phyloP scores from a whole-genome alignment of 2,113 vertebrate species.

The Macquaria ambigua region DNA sequence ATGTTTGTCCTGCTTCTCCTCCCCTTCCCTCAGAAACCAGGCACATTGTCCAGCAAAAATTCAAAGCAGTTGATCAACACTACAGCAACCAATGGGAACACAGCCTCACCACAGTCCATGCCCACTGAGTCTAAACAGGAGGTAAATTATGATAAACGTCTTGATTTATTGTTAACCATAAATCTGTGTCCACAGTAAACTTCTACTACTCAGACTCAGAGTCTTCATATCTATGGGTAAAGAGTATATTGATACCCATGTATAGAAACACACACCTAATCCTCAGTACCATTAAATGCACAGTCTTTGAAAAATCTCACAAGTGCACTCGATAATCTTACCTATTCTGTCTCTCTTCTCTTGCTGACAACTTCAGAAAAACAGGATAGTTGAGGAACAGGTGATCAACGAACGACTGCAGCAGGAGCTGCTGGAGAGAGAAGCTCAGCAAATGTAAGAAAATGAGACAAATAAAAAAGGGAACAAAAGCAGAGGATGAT shows the following conservation, averaged over 20 bases:
- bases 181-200: not conserved
- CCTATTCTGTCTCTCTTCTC: not conserved
- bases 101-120: slow-evolving; percentile 76
- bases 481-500: not conserved
- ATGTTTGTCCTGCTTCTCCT: not conserved
- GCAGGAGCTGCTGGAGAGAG: slow-evolving; percentile 91
- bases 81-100: slow-evolving; percentile 85
- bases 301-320: not conserved
- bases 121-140: slow-evolving; percentile 82
- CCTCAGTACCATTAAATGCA: not conserved
- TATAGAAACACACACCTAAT: not conserved
- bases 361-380: slow-evolving; percentile 65
- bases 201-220: not conserved
- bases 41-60: slow-evolving; percentile 79
- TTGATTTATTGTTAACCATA: not conserved
- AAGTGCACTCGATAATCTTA: not conserved
- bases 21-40: slow-evolving; percentile 73
- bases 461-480: not conserved
- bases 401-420: slow-evolving; percentile 91
- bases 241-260: not conserved
- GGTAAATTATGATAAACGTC: slow-evolving; percentile 64
- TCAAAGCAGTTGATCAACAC: slow-evolving; percentile 90
- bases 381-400: slow-evolving; percentile 84
- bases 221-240: not conserved
- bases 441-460: slow-evolving; percentile 90